These are phyloP conservation scores for Aphaenogaster floridana DNA, from an alignment of 1,140 invertebrate genomes.

Conservation along the genomic window DNA sequence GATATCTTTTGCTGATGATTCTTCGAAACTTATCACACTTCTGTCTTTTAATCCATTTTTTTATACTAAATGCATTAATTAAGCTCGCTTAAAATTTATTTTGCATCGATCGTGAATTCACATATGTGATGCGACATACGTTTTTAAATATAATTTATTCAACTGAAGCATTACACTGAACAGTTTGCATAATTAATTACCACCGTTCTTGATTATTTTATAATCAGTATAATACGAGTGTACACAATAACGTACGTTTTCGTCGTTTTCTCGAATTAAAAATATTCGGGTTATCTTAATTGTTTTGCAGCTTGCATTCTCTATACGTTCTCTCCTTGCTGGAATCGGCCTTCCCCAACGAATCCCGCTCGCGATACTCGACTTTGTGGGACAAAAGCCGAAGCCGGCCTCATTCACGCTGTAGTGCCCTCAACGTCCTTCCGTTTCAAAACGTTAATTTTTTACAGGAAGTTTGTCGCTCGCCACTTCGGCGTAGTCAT, in stretches of 20 bases:
- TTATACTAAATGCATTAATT: neutral
- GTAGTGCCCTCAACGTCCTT: slow-evolving; percentile 62
- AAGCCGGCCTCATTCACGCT: slow-evolving; percentile 56
- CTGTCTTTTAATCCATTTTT: neutral
- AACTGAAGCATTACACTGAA: slow-evolving; percentile 22
- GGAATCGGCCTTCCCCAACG: slow-evolving; percentile 21
- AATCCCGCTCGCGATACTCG: slow-evolving; percentile 29
- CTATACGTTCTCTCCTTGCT: slow-evolving; percentile 36
- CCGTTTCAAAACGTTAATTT: slow-evolving; percentile 68
- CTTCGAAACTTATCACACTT: neutral
- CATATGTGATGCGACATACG: neutral
- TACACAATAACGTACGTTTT: neutral
- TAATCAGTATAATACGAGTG: neutral
- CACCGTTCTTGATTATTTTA: slow-evolving; percentile 69
- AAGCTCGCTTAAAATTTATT: neutral
- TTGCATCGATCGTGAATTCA: neutral
- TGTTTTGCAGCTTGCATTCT: slow-evolving; percentile 29
- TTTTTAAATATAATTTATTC: slow-evolving; percentile 28
- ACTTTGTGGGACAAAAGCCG: slow-evolving; percentile 59
- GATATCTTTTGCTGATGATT: neutral
- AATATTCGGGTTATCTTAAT: neutral
- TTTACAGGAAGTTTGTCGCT: slow-evolving; percentile 51
- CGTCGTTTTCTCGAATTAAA: slow-evolving; percentile 30
- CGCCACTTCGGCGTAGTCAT: slow-evolving; percentile 65
- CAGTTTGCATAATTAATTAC: slow-evolving; percentile 73